These are phyloP conservation scores for Aplochiton taeniatus DNA, from an alignment of 2,797 vertebrate species.

Conservation along the genomic window DNA sequence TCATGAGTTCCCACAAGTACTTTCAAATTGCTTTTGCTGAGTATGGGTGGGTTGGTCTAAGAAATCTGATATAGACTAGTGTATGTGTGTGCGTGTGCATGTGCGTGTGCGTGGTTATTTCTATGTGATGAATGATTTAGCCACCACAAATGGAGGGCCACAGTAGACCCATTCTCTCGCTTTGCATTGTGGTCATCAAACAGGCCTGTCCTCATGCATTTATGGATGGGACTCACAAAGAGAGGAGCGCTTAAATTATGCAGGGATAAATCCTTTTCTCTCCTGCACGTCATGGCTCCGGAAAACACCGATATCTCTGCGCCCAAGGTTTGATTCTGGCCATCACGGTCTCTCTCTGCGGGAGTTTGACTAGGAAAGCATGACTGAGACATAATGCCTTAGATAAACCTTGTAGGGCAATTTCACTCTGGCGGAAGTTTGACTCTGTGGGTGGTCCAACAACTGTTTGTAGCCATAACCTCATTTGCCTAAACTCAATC, in stretches of 20 bases:
- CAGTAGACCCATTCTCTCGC: constrained; percentile 53
- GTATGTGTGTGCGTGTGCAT: too few species aligned
- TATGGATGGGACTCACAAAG: constrained; percentile 62
- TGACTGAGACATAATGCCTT: not conserved
- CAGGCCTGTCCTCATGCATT: constrained; percentile 69
- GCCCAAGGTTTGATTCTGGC: constrained; percentile 27
- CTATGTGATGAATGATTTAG: constrained; percentile 63
- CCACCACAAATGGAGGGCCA: constrained; percentile 66
- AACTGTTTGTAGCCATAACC: not conserved
- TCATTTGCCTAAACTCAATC: not conserved
- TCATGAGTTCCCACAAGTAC: too few species aligned
- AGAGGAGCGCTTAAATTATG: constrained; percentile 70
- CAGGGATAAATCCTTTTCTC: constrained; percentile 53
- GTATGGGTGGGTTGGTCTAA: too few species aligned
- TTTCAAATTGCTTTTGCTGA: too few species aligned
- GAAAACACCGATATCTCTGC: constrained; percentile 17
- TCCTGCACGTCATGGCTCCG: constrained; percentile 37
- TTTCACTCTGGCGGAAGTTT: not conserved
- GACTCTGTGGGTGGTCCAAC: constrained; percentile 28
- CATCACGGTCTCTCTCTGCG: constrained; percentile 24
- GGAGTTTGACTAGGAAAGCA: not conserved
- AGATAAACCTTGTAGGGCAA: not conserved
- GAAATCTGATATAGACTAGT: too few species aligned
- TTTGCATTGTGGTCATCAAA: constrained; percentile 68
- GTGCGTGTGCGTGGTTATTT: not conserved